Conservation (phyloP, 2,113 vertebrate species). For the Equus quagga region DNA sequence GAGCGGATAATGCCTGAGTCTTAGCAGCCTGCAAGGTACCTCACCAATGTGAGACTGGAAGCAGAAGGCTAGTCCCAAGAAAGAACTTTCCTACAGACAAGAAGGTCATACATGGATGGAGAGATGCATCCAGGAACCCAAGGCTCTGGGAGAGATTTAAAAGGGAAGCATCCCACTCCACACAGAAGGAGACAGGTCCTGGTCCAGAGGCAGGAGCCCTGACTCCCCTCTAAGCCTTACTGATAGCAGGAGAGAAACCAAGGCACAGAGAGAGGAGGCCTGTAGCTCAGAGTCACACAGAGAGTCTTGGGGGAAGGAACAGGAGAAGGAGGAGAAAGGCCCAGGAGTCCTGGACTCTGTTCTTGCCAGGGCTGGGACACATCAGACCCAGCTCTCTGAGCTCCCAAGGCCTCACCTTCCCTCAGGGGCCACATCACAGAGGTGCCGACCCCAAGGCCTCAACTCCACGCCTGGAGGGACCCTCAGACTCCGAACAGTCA, state of each 20-base stretch:
- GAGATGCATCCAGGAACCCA: background rate
- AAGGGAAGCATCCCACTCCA: background rate
- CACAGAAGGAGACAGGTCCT: background rate
- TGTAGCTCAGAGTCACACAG: conserved; percentile 41
- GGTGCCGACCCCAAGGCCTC: background rate
- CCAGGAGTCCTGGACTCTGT: background rate
- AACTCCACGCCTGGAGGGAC: background rate
- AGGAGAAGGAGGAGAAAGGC: background rate
- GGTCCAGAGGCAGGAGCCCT: background rate
- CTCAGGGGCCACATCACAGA: background rate
- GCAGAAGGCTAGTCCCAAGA: background rate
- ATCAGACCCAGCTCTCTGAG: background rate
- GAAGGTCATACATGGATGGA: background rate
- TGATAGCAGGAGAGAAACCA: background rate
- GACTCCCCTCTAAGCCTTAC: background rate
- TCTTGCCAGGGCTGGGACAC: background rate
- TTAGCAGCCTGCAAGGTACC: background rate
- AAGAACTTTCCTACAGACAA: background rate
- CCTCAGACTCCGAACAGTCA: background rate
- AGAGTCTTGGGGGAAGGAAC: background rate
- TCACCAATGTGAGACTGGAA: background rate
- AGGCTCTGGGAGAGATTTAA: background rate
- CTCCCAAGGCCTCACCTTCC: background rate
- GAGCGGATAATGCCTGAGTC: background rate
- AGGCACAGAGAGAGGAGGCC: background rate